Evolutionary conservation across 2,113 vertebrate species (phyloP).

Genomic region (Corynorhinus townsendii): DNA sequence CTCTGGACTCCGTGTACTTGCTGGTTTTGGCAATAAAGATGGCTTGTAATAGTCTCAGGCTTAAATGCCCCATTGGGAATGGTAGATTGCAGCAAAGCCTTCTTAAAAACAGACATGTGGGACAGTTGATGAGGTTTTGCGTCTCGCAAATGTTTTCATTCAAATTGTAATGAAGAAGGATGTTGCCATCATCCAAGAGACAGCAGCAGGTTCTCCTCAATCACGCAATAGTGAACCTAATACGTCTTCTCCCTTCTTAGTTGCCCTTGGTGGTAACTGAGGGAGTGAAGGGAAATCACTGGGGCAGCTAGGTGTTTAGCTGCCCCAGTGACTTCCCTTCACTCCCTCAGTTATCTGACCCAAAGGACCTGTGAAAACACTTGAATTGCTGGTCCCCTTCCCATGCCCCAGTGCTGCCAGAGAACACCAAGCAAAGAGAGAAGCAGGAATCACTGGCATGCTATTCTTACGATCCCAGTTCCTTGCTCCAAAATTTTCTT

Average conservation of each 20-base stretch:
- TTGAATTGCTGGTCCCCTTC: background rate
- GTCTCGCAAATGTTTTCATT: slow-evolving; percentile 37
- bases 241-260: background rate
- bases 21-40: slow-evolving; percentile 81
- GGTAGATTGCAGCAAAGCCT: slow-evolving; percentile 47
- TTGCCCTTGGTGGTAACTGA: background rate
- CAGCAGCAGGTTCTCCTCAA: background rate
- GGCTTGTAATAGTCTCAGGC: slow-evolving; percentile 75
- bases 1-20: slow-evolving; percentile 65
- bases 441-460: background rate
- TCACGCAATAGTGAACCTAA: background rate
- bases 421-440: background rate
- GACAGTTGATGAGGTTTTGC: slow-evolving; percentile 4
- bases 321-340: too few relatives aligned
- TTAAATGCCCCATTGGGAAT: slow-evolving; percentile 16
- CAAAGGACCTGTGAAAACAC: background rate
- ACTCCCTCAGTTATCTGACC: background rate
- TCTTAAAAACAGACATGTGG: slow-evolving; percentile 45
- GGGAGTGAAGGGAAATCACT: background rate
- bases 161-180: slow-evolving; percentile 47
- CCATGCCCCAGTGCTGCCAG: slow-evolving; percentile 2
- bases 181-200: slow-evolving; percentile 39
- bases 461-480: background rate
- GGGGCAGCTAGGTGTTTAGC: background rate
- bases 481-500: background rate